These are phyloP conservation scores for Mesembrinibis cayennensis DNA, from an alignment of 2,113 vertebrate genomes.

Conservation along the genomic window DNA sequence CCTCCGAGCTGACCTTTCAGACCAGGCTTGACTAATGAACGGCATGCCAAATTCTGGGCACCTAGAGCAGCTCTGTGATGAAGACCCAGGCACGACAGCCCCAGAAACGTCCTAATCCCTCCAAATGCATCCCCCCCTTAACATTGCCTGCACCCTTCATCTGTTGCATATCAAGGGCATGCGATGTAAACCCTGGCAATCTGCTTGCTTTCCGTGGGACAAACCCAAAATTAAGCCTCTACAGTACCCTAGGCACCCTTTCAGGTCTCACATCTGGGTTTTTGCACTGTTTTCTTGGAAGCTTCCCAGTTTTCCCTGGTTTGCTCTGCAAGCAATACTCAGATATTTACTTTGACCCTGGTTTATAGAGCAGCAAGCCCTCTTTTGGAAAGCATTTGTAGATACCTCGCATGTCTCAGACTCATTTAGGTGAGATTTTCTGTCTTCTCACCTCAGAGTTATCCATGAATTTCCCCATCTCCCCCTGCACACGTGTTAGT, in stretches of 20 bases:
- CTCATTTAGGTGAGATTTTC: background rate
- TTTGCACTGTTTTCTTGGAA: background rate
- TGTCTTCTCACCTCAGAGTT: background rate
- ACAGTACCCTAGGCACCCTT: background rate
- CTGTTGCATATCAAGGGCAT: background rate
- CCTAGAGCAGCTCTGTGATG: rapidly evolving
- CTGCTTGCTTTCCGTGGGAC: background rate
- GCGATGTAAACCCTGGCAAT: rapidly evolving
- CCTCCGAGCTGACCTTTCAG: background rate
- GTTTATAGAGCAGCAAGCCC: background rate
- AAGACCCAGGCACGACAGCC: background rate
- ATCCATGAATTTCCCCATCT: background rate
- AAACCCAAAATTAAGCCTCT: background rate
- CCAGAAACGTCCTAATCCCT: background rate
- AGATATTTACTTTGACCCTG: background rate
- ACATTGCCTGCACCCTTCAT: background rate
- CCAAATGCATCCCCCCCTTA: background rate
- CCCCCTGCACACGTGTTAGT: background rate
- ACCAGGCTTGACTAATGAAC: background rate
- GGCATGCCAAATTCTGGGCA: background rate
- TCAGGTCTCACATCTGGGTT: background rate
- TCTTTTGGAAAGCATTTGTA: background rate
- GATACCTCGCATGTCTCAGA: background rate
- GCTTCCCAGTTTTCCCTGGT: background rate
- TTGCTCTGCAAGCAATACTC: background rate